Base-by-base conservation (phyloP, 2,888 invertebrate genomes). In the Meandrusa payeni region DNA sequence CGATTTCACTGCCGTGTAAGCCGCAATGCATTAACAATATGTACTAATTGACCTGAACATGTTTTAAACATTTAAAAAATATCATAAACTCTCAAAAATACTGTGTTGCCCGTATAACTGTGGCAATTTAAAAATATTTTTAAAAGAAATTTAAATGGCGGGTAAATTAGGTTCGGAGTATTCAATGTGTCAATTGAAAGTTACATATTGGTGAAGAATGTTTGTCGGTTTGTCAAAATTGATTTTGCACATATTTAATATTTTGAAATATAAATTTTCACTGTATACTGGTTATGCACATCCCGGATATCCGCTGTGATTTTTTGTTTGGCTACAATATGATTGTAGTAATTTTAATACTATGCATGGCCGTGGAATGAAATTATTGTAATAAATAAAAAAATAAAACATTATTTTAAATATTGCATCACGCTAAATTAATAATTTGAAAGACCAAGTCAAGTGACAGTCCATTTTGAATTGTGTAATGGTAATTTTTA, bases 331-430 rank as follows among this genome's bases (percentile, higher is more conserved):
- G 76, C 74, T 73, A 74, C 70, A 66, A 69, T 59, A 49, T 62
- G 57, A 68, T 61, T 67, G 74, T 81, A 76, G 76, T 66, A 62
- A 61, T 74, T 67, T 36, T 10, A 64, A 64, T n/a, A 66, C 61
- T 73, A 61, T 82, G 86, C 86, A 86, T 86, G 86, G 82, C 78
- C 70, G 77, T 71, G 79, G 78, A 79, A 81, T 79, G 82, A 64
- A 63, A 61, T 40, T 48, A 53, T 55, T 54, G 58, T 57, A 59
- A 58, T 4, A 7, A 26, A 27, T 27, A 10, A 20, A 3, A 17
- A 6, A 2, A 24, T n/a, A 13, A 23, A 33, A 12, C 6, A 33
- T 7, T 57, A 51, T 57, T 7, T 40, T 17, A 36, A 26, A 26
- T 26, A 9, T 24, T n/a, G 13, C 13, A 39, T 22, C 15, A 5